A percentile compares a stretch with the other conserved stretches of the same genome.
Conservation (phyloP, 2,797 vertebrate species). For the Pseudopleuronectes americanus region DNA sequence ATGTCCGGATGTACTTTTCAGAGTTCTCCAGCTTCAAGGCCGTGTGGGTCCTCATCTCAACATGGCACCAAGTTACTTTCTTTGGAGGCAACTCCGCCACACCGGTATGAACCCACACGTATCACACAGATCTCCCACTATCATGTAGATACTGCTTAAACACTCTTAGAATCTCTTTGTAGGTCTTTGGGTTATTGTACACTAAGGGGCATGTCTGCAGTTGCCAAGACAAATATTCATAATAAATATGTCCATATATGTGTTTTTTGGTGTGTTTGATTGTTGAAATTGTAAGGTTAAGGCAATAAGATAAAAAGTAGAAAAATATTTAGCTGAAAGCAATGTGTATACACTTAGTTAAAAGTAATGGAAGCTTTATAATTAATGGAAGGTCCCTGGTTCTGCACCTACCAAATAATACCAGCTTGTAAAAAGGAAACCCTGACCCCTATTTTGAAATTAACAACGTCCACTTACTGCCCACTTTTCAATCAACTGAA, state of each 20-base stretch:
- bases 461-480: background rate
- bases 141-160: background rate
- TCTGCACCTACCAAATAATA: too few relatives aligned
- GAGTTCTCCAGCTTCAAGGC: constrained; percentile 89
- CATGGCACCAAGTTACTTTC: constrained; percentile 96
- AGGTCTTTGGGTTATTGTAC: background rate
- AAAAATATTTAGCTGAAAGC: background rate
- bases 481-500: background rate
- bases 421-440: background rate
- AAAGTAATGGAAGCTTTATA: too few relatives aligned
- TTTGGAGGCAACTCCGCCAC: constrained; percentile 92
- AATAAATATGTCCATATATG: background rate
- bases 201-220: too few relatives aligned
- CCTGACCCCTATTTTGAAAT: background rate
- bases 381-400: too few relatives aligned
- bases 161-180: background rate
- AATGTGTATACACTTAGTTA: background rate
- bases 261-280: too few relatives aligned
- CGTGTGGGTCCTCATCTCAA: constrained; percentile 92
- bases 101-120: constrained; percentile 82
- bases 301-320: background rate
- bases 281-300: background rate
- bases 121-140: background rate
- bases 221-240: too few relatives aligned
- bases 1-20: constrained; percentile 89